These are phyloP conservation scores for Campoletis sonorensis DNA, from an alignment of 1,140 invertebrate species.

Conservation along the genomic window DNA sequence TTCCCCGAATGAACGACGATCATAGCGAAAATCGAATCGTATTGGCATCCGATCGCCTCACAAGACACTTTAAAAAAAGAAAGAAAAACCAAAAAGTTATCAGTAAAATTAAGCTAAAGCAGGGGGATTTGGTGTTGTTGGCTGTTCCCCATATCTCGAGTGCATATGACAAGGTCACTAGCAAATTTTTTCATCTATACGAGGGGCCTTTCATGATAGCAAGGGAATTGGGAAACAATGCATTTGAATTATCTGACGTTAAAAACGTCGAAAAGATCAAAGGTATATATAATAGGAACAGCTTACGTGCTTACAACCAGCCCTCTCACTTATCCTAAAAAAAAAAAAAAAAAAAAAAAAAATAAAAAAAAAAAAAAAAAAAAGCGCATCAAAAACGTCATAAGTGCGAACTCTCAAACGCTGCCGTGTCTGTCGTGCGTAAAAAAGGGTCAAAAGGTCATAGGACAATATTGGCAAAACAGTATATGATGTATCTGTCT, in stretches of 20 bases:
- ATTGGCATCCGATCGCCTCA: slow-evolving; percentile 13
- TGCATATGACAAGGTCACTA: neutral
- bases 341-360: neutral
- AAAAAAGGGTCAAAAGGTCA: too few species aligned
- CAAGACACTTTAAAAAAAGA: slow-evolving; percentile 30
- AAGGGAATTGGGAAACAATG: slow-evolving; percentile 30
- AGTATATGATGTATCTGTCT: too few species aligned
- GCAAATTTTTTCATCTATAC: slow-evolving; percentile 45
- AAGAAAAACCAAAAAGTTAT: slow-evolving; percentile 7
- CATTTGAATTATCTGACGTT: neutral
- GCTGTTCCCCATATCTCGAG: slow-evolving; percentile 36
- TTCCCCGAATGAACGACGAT: neutral
- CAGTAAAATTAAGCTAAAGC: too few species aligned
- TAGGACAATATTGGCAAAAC: too few species aligned
- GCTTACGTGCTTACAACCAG: slow-evolving; percentile 19
- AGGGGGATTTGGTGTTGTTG: slow-evolving; percentile 43
- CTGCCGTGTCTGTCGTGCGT: too few species aligned
- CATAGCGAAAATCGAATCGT: neutral
- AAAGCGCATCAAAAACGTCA: too few species aligned
- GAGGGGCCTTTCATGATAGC: slow-evolving; percentile 34
- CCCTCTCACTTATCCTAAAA: neutral
- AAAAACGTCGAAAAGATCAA: neutral
- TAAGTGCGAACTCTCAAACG: too few species aligned
- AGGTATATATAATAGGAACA: slow-evolving; percentile 36
- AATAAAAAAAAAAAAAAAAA: too few species aligned